Percentiles rank a stretch among this genome's conserved stretches.
These are phyloP conservation scores for Bellardia bayeri DNA, from an alignment of 2,888 invertebrate species.

Conservation along the genomic window DNA sequence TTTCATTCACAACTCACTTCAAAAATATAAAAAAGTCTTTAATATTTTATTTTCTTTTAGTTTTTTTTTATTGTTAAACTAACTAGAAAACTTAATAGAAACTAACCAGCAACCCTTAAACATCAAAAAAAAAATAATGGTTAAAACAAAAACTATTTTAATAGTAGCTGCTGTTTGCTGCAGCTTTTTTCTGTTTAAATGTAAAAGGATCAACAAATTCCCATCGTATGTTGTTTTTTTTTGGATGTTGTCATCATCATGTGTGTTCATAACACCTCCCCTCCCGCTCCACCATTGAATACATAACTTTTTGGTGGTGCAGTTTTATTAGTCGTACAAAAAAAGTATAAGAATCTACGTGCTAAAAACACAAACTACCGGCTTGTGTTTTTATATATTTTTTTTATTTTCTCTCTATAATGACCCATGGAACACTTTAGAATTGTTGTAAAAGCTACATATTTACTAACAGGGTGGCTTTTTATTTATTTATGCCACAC, in stretches of 20 bases:
- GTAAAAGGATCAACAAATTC: slow-evolving; percentile 32
- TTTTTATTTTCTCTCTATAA: slow-evolving; percentile 15
- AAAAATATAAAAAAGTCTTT: slow-evolving; percentile 42
- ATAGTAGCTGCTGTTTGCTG: neutral
- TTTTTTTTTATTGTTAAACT: slow-evolving; percentile 12
- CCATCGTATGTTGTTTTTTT: neutral
- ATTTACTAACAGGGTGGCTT: slow-evolving; percentile 1
- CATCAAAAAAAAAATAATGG: neutral
- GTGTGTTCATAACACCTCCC: too few relatives aligned
- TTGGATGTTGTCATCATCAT: slow-evolving; percentile 44
- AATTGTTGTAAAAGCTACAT: neutral
- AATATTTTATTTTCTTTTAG: slow-evolving; percentile 22
- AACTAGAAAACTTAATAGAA: slow-evolving; percentile 38
- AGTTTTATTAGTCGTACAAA: neutral
- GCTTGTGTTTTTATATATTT: slow-evolving; percentile 36
- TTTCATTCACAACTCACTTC: slow-evolving; percentile 41
- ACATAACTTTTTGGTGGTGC: slow-evolving; percentile 29
- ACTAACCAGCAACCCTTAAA: slow-evolving; percentile 28
- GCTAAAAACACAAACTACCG: slow-evolving; percentile 47
- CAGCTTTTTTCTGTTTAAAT: slow-evolving; percentile 11
- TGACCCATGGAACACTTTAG: slow-evolving; percentile 33
- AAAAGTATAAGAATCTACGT: slow-evolving; percentile 9
- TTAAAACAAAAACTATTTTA: slow-evolving; percentile 22
- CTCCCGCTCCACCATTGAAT: neutral
- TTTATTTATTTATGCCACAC: slow-evolving; percentile 33